Evolutionary conservation across 2,888 invertebrate species (phyloP).

Genomic region (Abscondita cerata): DNA sequence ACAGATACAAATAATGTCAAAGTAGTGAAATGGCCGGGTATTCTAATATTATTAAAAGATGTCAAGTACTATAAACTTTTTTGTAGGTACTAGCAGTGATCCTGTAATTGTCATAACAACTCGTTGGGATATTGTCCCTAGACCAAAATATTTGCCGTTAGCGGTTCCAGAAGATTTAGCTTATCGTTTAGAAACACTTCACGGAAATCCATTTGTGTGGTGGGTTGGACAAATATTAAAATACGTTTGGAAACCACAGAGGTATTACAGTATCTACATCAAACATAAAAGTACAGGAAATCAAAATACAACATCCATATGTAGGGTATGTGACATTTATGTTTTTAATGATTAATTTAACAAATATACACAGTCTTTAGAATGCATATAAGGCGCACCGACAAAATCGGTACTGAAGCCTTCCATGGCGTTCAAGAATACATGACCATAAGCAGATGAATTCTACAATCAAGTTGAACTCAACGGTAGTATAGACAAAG

Average conservation of each 20-base stretch:
- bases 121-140: too few relatives aligned
- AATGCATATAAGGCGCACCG: conserved; percentile 55
- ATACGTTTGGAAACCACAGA: too few relatives aligned
- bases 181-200: too few relatives aligned
- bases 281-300: conserved; percentile 74
- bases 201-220: too few relatives aligned
- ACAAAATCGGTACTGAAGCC: conserved; percentile 96
- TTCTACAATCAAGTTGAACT: conserved; percentile 81
- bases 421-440: conserved; percentile 95
- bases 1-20: conserved; percentile 35
- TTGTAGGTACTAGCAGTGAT: too few relatives aligned
- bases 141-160: too few relatives aligned
- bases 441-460: conserved; percentile 89
- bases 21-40: neutral
- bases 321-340: conserved; percentile 64
- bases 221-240: too few relatives aligned
- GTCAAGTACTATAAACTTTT: too few relatives aligned
- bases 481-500: conserved; percentile 64
- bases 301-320: conserved; percentile 84
- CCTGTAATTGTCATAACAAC: neutral
- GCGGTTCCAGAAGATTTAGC: too few relatives aligned
- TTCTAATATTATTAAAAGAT: too few relatives aligned
- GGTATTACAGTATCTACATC: conserved; percentile 61
- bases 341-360: too few relatives aligned
- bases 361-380: neutral